Conservation (phyloP, 2,888 invertebrate species). For the Callyntrura guangdongensis region DNA sequence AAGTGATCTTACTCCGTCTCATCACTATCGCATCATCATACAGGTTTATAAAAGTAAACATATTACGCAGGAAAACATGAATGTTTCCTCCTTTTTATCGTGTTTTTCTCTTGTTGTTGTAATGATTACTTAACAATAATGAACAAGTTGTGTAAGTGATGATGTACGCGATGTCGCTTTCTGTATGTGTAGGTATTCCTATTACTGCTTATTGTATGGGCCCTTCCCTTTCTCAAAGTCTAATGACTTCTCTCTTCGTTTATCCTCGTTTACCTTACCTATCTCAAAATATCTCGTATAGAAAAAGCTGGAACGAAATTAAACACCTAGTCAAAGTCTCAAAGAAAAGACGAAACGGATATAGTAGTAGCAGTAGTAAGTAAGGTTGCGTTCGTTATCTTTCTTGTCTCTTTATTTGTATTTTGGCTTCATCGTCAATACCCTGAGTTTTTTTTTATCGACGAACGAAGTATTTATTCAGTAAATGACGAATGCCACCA, state of each 20-base stretch:
- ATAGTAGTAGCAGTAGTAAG: too few relatives aligned
- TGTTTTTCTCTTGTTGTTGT: neutral
- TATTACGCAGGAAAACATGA: neutral
- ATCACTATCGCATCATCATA: neutral
- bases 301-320: neutral
- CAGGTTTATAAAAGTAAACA: constrained; percentile 21
- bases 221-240: constrained; percentile 68
- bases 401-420: neutral
- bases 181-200: neutral
- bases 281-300: constrained; percentile 33
- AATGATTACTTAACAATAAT: constrained; percentile 35
- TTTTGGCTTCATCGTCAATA: neutral
- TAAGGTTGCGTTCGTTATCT: too few relatives aligned
- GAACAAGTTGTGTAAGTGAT: constrained; percentile 27
- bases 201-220: constrained; percentile 8
- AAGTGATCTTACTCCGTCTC: too few relatives aligned
- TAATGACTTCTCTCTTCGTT: constrained; percentile 47
- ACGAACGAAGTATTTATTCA: neutral
- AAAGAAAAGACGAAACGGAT: neutral
- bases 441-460: neutral
- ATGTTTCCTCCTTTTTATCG: constrained; percentile 10
- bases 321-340: too few relatives aligned
- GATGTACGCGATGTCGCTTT: constrained; percentile 5
- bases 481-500: neutral
- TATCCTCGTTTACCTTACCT: constrained; percentile 19